Evolutionary conservation across 2,113 vertebrate genomes (phyloP).

Genomic region (Corapipo altera): DNA sequence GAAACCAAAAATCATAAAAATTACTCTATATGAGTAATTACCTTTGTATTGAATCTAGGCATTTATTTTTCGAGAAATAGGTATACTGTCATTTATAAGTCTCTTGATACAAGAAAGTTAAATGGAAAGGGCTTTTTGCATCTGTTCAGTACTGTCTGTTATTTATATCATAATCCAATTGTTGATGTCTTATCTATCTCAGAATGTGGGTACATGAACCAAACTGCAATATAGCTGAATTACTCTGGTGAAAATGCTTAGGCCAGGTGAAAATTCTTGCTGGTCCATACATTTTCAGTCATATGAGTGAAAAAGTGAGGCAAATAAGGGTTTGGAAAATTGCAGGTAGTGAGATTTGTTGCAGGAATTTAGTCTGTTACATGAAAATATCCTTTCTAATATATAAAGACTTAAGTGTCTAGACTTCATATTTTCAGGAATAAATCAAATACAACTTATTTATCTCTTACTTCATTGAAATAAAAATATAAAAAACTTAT

Average conservation of each 20-base stretch:
- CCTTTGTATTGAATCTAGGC: background rate
- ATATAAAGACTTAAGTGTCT: background rate
- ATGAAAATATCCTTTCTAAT: background rate
- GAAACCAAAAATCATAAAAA: background rate
- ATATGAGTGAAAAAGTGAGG: background rate
- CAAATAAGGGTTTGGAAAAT: background rate
- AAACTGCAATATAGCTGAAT: background rate
- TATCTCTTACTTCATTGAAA: background rate
- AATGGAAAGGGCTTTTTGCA: background rate
- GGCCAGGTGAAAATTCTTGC: background rate
- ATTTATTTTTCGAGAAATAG: background rate
- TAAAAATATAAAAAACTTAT: rapidly evolving
- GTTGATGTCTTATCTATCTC: background rate
- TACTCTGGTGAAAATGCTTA: background rate
- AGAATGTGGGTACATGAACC: background rate
- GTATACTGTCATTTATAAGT: background rate
- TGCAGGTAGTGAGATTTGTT: background rate
- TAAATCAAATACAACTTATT: background rate
- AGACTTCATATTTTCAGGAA: background rate
- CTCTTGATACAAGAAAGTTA: background rate
- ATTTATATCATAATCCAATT: background rate
- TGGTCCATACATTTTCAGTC: background rate
- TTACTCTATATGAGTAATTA: background rate
- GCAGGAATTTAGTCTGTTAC: background rate
- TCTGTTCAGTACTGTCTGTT: background rate